Evolutionary conservation across 2,113 vertebrate species (phyloP), one percentile per base, ranked within the genome.

Genomic region (Ancistrus triradiatus): DNA sequence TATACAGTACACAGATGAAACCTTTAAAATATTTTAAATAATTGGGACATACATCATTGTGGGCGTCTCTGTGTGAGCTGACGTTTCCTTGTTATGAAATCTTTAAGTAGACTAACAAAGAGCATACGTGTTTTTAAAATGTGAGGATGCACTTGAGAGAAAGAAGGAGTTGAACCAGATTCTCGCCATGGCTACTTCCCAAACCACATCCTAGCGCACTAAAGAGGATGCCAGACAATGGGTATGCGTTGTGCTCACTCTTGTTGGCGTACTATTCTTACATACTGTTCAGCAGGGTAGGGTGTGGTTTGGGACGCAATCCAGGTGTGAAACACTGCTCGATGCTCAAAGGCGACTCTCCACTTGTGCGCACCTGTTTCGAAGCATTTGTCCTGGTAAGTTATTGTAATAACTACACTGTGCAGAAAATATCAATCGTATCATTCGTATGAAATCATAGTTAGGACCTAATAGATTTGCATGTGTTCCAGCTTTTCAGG

Each of bases 181-280:
- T 33, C 9, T 33, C 4, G 28, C 4, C 28, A 33, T 33, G 17
- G 2, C 62, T 25, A 5, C 7, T 6, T 58, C 22, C 22, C 22
- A 58, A 58, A 58, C 21, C 38, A 58, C 37, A 10, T 7, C 2
- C 22, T 27, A 43, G 37, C n/a, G 19, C 40, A 14, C 55, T 43
- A 43, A 58, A 27, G 40, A 58, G 22, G 19, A 27, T 42, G 55
- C 27, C n/a, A 43, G 25, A 42, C 6, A 3, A 3, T 15, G 22
- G 55, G 4, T n/a, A 43, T 21, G 2, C 42, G 55, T 42, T 22
- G 55, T 58, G 11, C 27, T 7, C 7, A 31, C 7, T 31, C 3
- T 7, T 31, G 7, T 3, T 31, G 27, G 7, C 27, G 27, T 7
- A 31, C 27, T 31, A 31, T 31, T 31, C 3, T 31, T 31, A n/a